A percentile compares a stretch with the other conserved stretches of the same genome.
phyloP scores from a whole-genome alignment of 2,888 invertebrate species.

The Archips xylosteana region DNA sequence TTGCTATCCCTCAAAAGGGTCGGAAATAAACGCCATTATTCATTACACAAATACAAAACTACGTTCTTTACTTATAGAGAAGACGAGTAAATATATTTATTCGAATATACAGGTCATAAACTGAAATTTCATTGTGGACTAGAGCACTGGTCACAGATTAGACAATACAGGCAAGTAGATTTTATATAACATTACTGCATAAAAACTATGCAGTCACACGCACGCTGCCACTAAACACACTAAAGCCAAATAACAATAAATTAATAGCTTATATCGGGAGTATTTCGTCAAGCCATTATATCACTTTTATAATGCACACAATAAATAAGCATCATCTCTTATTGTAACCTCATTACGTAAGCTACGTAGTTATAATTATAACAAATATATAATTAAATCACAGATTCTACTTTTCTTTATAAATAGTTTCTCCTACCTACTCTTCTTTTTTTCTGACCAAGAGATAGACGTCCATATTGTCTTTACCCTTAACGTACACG shows the following conservation, averaged over 20 bases:
- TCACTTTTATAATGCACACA: conserved; percentile 55
- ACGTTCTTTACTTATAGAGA: conserved; percentile 54
- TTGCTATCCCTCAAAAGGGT: conserved; percentile 51
- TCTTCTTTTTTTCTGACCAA: conserved; percentile 84
- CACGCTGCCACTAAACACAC: conserved; percentile 54
- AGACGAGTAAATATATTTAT: conserved; percentile 50
- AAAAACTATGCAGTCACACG: conserved; percentile 42
- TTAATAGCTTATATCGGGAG: conserved; percentile 70
- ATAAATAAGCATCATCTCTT: conserved; percentile 51
- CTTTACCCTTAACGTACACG: conserved; percentile 98
- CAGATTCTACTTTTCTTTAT: conserved; percentile 78
- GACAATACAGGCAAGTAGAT: conserved; percentile 75
- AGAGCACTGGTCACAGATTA: conserved; percentile 80
- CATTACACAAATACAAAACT: conserved; percentile 68
- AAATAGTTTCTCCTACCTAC: conserved; percentile 59
- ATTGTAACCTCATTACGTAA: conserved; percentile 46
- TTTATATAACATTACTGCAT: conserved; percentile 48
- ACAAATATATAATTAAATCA: conserved; percentile 74
- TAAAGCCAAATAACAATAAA: conserved; percentile 66
- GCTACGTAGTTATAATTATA: conserved; percentile 45
- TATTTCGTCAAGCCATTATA: conserved; percentile 70
- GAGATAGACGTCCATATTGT: conserved; percentile 96
- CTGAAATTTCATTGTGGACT: conserved; percentile 68
- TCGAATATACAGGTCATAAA: conserved; percentile 59
- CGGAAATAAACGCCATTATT: conserved; percentile 55